Conservation (phyloP, 2,113 vertebrate genomes). For the Conger conger region DNA sequence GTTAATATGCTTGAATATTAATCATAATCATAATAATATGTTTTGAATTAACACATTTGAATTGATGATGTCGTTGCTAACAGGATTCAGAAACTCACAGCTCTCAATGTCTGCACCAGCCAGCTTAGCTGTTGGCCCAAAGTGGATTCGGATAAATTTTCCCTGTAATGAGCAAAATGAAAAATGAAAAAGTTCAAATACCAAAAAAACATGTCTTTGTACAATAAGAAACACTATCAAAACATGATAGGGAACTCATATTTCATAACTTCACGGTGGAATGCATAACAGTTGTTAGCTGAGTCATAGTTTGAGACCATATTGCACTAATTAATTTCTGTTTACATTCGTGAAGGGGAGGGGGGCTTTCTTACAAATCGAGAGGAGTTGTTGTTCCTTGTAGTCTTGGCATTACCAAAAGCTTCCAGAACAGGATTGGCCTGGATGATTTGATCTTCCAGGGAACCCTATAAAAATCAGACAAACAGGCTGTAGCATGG, state of each 20-base stretch:
- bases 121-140: constrained; percentile 80
- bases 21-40: no score
- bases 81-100: constrained; percentile 64
- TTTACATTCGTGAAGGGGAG: neutral
- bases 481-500: neutral
- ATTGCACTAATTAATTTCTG: neutral
- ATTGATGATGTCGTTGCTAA: no score
- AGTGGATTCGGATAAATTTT: constrained; percentile 85
- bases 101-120: constrained; percentile 80
- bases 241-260: neutral
- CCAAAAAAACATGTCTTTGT: neutral
- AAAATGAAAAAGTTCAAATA: neutral
- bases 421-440: constrained; percentile 76
- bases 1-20: no score
- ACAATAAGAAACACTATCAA: neutral
- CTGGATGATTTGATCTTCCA: constrained; percentile 80
- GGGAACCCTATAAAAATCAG: constrained; percentile 59
- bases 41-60: no score
- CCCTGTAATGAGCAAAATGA: constrained; percentile 57
- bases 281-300: neutral
- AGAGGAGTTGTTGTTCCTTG: constrained; percentile 82
- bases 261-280: neutral
- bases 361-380: constrained; percentile 67
- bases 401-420: constrained; percentile 79
- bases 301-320: neutral